Base-by-base conservation (phyloP, 2,113 vertebrate genomes). In the Enhydra lutris region DNA sequence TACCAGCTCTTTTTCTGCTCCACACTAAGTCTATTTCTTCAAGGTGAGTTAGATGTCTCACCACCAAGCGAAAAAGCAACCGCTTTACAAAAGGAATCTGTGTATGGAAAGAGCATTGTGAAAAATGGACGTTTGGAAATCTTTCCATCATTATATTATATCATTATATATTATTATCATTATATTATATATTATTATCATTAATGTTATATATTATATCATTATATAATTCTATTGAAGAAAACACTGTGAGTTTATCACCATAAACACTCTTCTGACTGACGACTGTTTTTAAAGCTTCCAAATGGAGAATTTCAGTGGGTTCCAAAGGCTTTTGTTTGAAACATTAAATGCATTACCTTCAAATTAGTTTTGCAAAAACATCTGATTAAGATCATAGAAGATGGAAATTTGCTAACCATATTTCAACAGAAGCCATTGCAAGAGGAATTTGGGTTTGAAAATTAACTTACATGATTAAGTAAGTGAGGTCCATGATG, bases 311-410 rank as follows among this genome's bases (percentile, higher is more conserved):
- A 88, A 31, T 92, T 98, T 90, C 92, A 69, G 47, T 93, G 69
- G 24, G 45, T 92, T 96, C 95, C 94, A 52, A 96, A 87, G 45
- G 84, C 57, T 82, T 97, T 96, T 96, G 95, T 96, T 95, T 79
- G 96, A 96, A 94, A 95, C 50, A 87, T 95, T 94, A 96, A 95
- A 96, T 92, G 52, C 57, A 94, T 94, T 94, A 95, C 78, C 92
- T 97, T 92, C 94, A 96, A 81, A 97, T 96, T 95, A 67, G 83
- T 94, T 98, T 97, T 92, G 90, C n/a, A 73, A 95, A 95, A 97
- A 95, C 95, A 96, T 92, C 79, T 94, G 95, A 97, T 92, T 95
- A 59, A 96, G 69, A 96, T 97, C 57, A 96, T 42, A 96, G 50
- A 97, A 26, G 21, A 97, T 61, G 59, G 84, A 96, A 92, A 97